Conservation (phyloP, 1,140 invertebrate species). For the Zaprionus capensis region DNA sequence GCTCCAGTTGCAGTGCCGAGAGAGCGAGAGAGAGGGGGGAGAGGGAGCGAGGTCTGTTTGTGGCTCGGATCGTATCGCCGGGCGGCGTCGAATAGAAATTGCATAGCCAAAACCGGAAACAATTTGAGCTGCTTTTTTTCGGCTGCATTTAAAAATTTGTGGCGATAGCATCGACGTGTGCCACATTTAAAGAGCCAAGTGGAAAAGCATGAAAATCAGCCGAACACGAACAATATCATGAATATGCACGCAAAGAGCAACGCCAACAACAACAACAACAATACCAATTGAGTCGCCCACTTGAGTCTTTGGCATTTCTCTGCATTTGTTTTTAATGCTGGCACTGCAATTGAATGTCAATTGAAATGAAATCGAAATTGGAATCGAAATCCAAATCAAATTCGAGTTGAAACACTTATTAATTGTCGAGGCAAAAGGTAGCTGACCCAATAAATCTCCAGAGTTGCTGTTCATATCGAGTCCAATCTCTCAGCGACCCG, state of each 20-base stretch:
- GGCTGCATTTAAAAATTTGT: conserved; percentile 65
- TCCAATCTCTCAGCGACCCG: not conserved
- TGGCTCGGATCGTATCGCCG: conserved; percentile 1
- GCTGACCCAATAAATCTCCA: conserved; percentile 34
- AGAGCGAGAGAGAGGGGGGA: no score
- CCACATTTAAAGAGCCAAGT: conserved; percentile 63
- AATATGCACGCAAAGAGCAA: conserved; percentile 62
- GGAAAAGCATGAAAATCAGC: conserved; percentile 58
- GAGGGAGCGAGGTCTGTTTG: not conserved
- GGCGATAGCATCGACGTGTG: conserved; percentile 73
- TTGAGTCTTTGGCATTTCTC: conserved; percentile 57
- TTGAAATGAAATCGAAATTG: conserved; percentile 59
- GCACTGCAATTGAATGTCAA: conserved; percentile 74
- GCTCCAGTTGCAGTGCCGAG: not conserved
- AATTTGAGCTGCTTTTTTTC: conserved; percentile 61
- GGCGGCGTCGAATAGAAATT: conserved; percentile 40
- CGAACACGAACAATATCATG: conserved; percentile 35
- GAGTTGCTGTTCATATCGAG: not conserved
- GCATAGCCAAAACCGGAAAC: conserved; percentile 67
- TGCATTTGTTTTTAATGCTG: conserved; percentile 46
- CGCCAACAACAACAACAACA: not conserved
- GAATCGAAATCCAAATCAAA: conserved; percentile 35
- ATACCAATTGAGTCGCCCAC: conserved; percentile 24
- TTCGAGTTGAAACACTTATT: conserved; percentile 3
- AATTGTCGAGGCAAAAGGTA: conserved; percentile 19